These are phyloP conservation scores for Choristoneura fumiferana DNA, from an alignment of 1,140 invertebrate species.

Conservation along the genomic window DNA sequence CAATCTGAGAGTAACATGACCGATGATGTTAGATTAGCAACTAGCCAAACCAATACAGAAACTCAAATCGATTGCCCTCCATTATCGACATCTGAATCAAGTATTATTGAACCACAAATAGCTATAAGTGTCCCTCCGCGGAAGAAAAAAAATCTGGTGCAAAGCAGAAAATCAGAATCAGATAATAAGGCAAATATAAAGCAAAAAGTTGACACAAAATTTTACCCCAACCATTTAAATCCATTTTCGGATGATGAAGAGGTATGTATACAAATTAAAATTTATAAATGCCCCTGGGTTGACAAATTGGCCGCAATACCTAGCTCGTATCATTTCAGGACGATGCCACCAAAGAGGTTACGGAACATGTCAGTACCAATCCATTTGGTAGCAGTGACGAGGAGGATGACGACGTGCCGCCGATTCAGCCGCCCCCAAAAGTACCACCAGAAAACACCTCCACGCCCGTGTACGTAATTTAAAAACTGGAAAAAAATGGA, in stretches of 20 bases:
- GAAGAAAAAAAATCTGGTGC: slow-evolving; percentile 53
- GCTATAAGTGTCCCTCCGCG: slow-evolving; percentile 66
- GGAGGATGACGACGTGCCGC: slow-evolving; percentile 78
- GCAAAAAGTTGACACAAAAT: slow-evolving; percentile 32
- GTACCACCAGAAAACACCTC: slow-evolving; percentile 31
- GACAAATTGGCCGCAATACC: no score
- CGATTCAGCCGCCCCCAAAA: slow-evolving; percentile 37
- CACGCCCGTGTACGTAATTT: slow-evolving; percentile 50
- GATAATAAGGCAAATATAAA: slow-evolving; percentile 32
- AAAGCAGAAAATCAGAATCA: slow-evolving; percentile 26
- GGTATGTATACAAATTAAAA: no score
- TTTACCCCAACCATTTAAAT: slow-evolving; percentile 89
- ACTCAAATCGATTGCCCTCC: slow-evolving; percentile 27
- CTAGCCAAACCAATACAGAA: slow-evolving; percentile 34
- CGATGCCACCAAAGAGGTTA: slow-evolving; percentile 23
- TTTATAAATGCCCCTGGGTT: no score
- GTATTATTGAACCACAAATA: slow-evolving; percentile 41
- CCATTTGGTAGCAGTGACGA: slow-evolving; percentile 85
- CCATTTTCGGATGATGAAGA: slow-evolving; percentile 86
- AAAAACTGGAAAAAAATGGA: no score
- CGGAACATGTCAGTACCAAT: slow-evolving; percentile 78
- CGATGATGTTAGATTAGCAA: slow-evolving; percentile 67
- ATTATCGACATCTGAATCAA: slow-evolving; percentile 16
- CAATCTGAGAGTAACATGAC: slow-evolving; percentile 61
- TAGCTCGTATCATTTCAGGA: slow-evolving; percentile 27